Conservation (phyloP, 2,113 vertebrate genomes). For the Microtus oregoni region DNA sequence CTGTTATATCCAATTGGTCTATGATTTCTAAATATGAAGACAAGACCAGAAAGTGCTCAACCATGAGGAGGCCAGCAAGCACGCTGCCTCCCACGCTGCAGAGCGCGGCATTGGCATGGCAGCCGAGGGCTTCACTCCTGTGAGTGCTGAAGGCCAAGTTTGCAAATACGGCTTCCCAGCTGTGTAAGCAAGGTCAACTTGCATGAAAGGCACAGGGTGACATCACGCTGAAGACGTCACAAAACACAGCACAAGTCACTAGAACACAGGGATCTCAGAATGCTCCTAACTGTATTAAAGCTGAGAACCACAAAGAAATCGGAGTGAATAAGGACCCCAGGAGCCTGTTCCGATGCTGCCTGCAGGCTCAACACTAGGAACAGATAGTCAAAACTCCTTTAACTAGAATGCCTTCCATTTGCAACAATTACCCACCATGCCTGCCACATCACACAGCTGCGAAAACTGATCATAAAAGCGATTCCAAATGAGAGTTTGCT, state of each 20-base stretch:
- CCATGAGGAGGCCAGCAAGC: constrained; percentile 68
- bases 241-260: constrained; percentile 73
- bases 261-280: constrained; percentile 77
- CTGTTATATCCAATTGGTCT: constrained; percentile 70
- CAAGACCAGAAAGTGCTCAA: constrained; percentile 74
- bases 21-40: constrained; percentile 77
- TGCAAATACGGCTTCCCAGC: constrained; percentile 80
- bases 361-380: constrained; percentile 43
- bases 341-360: not conserved
- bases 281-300: not conserved
- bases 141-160: constrained; percentile 82
- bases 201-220: constrained; percentile 84
- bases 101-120: constrained; percentile 64
- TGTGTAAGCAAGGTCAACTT: constrained; percentile 79
- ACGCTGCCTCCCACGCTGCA: constrained; percentile 34
- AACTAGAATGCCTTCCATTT: constrained; percentile 53
- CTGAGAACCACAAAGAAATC: not conserved
- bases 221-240: constrained; percentile 76
- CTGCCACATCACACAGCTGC: constrained; percentile 63
- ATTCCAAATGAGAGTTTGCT: constrained; percentile 78
- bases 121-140: constrained; percentile 75
- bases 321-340: not conserved
- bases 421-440: constrained; percentile 52
- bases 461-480: constrained; percentile 80
- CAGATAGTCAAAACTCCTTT: constrained; percentile 30